Evolutionary conservation across 2,113 vertebrate genomes (phyloP).

Genomic region (Hystrix brachyura): DNA sequence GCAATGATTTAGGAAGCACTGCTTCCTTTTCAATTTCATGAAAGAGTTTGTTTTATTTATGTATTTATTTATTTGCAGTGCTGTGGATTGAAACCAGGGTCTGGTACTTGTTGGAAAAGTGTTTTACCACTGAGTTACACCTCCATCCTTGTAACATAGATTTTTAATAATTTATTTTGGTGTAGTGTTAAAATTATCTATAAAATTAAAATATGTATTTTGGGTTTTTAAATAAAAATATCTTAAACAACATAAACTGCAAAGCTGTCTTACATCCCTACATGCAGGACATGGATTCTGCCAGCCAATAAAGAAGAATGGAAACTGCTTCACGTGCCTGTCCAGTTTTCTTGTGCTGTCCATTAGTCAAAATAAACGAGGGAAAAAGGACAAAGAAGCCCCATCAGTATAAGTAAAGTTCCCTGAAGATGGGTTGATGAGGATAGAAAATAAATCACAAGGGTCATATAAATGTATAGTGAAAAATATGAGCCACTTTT

Average conservation of each 20-base stretch:
- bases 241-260: background rate
- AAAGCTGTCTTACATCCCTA: background rate
- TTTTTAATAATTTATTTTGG: background rate
- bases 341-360: background rate
- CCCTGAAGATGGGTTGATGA: background rate
- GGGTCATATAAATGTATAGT: background rate
- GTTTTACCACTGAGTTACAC: background rate
- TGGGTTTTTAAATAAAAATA: constrained; percentile 26
- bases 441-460: background rate
- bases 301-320: background rate
- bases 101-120: background rate
- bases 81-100: background rate
- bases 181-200: background rate
- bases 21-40: no score
- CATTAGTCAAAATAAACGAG: background rate
- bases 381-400: background rate
- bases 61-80: background rate
- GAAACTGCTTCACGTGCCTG: background rate
- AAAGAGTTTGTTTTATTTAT: background rate
- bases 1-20: no score
- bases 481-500: background rate
- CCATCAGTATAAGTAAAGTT: background rate
- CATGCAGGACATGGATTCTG: background rate
- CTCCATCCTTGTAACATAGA: background rate
- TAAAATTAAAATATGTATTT: background rate